phyloP scores from a whole-genome alignment of 2,888 invertebrate genomes.

The Nomada goodeniana region DNA sequence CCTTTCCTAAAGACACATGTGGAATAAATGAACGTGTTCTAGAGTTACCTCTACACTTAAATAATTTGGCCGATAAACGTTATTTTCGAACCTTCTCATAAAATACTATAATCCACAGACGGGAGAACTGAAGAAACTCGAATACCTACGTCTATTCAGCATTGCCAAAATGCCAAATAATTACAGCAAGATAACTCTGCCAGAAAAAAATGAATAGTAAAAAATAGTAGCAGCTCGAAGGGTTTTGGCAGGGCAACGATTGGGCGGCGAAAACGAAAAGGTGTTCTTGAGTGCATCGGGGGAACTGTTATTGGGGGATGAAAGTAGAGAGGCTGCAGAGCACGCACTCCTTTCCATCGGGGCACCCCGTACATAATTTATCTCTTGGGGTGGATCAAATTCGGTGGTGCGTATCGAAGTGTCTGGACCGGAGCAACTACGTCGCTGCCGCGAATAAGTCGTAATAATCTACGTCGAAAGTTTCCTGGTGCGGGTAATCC shows the following conservation, averaged over 20 bases:
- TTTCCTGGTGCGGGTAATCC: constrained; percentile 29
- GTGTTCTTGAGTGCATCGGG: constrained; percentile 72
- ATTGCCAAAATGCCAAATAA: no score
- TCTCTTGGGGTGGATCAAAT: constrained; percentile 61
- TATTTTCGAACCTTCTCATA: no score
- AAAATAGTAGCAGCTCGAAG: constrained; percentile 13
- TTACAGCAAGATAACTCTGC: no score
- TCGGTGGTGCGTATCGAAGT: constrained; percentile 64
- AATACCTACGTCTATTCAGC: no score
- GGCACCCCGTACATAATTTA: constrained; percentile 74
- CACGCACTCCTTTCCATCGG: constrained; percentile 65
- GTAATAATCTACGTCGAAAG: constrained; percentile 49
- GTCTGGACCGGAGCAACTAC: constrained; percentile 30
- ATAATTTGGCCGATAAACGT: no score
- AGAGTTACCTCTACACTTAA: no score
- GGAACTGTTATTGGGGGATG: constrained; percentile 73
- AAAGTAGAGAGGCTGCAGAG: constrained; percentile 55
- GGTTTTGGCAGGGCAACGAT: constrained; percentile 47
- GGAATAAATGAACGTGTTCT: neutral
- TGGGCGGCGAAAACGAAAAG: constrained; percentile 64
- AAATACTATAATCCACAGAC: no score
- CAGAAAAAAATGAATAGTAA: no score
- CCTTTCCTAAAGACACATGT: neutral
- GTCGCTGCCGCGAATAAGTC: constrained; percentile 29
- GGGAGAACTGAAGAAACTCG: no score